Evolutionary conservation across 1,140 invertebrate species (phyloP).

Genomic region (Drosophila lowei): DNA sequence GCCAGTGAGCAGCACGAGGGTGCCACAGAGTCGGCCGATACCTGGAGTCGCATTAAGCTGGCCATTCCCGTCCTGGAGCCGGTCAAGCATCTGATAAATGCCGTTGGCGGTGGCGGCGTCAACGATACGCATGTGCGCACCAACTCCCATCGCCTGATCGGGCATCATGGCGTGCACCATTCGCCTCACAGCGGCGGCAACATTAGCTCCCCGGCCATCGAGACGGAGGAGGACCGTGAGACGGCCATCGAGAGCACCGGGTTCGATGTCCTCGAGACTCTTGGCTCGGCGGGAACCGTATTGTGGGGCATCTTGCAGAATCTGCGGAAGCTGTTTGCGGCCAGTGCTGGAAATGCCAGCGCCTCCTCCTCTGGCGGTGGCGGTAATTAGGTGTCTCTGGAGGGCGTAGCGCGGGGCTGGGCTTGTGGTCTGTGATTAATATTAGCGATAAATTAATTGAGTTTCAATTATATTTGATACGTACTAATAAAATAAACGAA

Average conservation of each 20-base stretch:
- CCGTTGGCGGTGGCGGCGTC: slow-evolving; percentile 65
- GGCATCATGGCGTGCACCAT: slow-evolving; percentile 61
- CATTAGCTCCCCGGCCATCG: slow-evolving; percentile 66
- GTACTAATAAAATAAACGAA: slow-evolving; percentile 59
- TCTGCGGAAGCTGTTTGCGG: slow-evolving; percentile 62
- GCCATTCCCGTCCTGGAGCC: slow-evolving; percentile 72
- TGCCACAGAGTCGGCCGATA: slow-evolving; percentile 37
- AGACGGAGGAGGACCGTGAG: slow-evolving; percentile 76
- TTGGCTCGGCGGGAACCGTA: slow-evolving; percentile 57
- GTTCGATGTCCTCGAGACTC: slow-evolving; percentile 65
- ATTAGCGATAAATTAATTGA: slow-evolving; percentile 31
- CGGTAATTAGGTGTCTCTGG: slow-evolving; percentile 19
- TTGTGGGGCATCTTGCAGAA: slow-evolving; percentile 62
- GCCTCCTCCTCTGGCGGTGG: slow-evolving; percentile 63
- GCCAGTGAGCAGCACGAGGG: slow-evolving; percentile 61
- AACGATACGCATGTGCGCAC: slow-evolving; percentile 65
- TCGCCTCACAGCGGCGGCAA: slow-evolving; percentile 39
- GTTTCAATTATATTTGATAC: slow-evolving; percentile 12
- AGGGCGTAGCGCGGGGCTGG: background rate
- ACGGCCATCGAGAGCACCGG: slow-evolving; percentile 71
- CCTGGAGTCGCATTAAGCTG: slow-evolving; percentile 66
- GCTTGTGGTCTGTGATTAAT: slow-evolving; percentile 71
- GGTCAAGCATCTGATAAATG: slow-evolving; percentile 68
- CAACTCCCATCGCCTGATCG: slow-evolving; percentile 61
- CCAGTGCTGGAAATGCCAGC: slow-evolving; percentile 68